Evolutionary conservation across 2,888 invertebrate genomes (phyloP).

Genomic region (Clivina fossor): DNA sequence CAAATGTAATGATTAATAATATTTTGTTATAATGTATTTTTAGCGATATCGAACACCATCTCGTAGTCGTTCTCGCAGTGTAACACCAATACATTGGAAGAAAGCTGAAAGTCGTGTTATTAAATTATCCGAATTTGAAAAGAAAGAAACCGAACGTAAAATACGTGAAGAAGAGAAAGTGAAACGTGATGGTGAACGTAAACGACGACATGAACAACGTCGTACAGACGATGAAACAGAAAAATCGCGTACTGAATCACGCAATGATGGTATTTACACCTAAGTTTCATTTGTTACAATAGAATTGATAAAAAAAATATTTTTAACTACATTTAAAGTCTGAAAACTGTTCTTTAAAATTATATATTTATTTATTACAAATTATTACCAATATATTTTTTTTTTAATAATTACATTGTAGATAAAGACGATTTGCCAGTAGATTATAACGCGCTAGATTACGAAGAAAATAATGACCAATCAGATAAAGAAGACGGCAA

Average conservation of each 20-base stretch:
- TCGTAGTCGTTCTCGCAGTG: constrained; percentile 81
- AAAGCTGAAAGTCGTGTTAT: constrained; percentile 84
- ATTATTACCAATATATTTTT: too few species aligned
- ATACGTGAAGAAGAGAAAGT: constrained; percentile 62
- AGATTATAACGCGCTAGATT: constrained; percentile 74
- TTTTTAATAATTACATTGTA: not conserved
- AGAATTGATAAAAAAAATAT: too few species aligned
- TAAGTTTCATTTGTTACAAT: not conserved
- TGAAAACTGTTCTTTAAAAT: too few species aligned
- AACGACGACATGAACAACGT: constrained; percentile 54
- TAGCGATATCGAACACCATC: constrained; percentile 87
- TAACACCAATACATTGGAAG: constrained; percentile 93
- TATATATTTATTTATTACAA: too few species aligned
- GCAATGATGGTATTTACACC: constrained; percentile 8
- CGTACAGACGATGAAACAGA: constrained; percentile 50
- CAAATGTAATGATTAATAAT: too few species aligned
- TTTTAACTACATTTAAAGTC: too few species aligned
- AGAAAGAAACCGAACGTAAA: constrained; percentile 67
- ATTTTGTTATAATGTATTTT: too few species aligned
- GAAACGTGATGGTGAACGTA: constrained; percentile 57
- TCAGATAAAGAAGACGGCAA: constrained; percentile 46
- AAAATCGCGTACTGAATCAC: constrained; percentile 4
- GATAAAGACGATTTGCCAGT: constrained; percentile 49
- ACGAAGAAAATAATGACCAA: constrained; percentile 62
- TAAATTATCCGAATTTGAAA: constrained; percentile 78